A percentile compares a stretch with the other conserved stretches of the same genome.
phyloP scores from a whole-genome alignment of 1,140 invertebrate species.

The Aphelenchoides besseyi region DNA sequence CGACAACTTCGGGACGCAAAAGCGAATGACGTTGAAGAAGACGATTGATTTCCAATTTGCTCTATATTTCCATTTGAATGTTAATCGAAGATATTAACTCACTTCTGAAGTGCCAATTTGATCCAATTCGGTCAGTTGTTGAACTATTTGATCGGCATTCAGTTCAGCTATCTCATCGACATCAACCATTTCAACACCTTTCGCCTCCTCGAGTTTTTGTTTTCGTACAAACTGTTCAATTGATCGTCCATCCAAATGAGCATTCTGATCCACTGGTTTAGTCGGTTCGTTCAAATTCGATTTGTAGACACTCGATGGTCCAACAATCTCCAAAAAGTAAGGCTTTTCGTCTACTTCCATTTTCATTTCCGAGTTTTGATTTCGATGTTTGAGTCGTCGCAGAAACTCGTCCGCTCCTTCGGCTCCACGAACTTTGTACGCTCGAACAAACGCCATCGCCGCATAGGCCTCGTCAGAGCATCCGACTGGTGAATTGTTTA shows the following conservation, averaged over 20 bases:
- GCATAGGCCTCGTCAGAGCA: not conserved
- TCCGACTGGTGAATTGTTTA: not conserved
- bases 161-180: not conserved
- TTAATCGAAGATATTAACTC: not conserved
- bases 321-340: not conserved
- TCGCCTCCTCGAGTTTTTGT: not conserved
- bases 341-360: slow-evolving; percentile 15
- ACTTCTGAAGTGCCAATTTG: not conserved
- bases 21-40: not conserved
- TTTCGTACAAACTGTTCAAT: not conserved
- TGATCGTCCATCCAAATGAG: not conserved
- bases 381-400: not conserved
- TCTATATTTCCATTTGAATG: not conserved
- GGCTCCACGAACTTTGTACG: not conserved
- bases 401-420: not conserved
- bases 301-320: not conserved
- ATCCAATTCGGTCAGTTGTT: too few relatives aligned
- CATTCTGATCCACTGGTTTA: not conserved
- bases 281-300: not conserved
- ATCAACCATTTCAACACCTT: too few relatives aligned
- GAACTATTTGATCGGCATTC: slow-evolving; percentile 6
- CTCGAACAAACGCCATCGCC: not conserved
- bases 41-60: not conserved
- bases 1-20: not conserved
- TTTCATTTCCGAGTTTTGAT: not conserved